A percentile compares a stretch with the other conserved stretches of the same genome.
These are phyloP conservation scores for Lepidurus packardi DNA, from an alignment of 1,140 invertebrate species.

Conservation along the genomic window DNA sequence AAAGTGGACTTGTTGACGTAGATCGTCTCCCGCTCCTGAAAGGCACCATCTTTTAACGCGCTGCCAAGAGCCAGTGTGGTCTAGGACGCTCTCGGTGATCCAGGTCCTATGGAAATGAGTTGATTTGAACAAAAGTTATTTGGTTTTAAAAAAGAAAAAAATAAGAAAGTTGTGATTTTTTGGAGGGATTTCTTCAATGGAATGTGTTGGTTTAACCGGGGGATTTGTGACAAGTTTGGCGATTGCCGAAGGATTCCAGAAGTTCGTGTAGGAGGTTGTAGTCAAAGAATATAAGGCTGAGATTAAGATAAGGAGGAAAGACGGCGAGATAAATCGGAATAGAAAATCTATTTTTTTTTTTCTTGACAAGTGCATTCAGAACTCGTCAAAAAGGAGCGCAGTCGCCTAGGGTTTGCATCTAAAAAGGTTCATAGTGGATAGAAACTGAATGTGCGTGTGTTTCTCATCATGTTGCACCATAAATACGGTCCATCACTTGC, in stretches of 20 bases:
- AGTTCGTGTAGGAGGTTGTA: not conserved
- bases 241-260: not conserved
- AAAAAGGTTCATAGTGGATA: not conserved
- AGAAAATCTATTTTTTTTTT: not conserved
- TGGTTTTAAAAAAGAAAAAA: too few relatives aligned
- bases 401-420: not conserved
- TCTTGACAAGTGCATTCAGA: not conserved
- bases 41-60: constrained; percentile 4
- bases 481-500: not conserved
- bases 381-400: not conserved
- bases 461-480: constrained; percentile 18
- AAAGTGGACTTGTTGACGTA: constrained; percentile 21
- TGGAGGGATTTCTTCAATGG: not conserved
- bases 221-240: not conserved
- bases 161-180: too few relatives aligned
- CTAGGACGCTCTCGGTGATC: not conserved
- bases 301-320: not conserved
- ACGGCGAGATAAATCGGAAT: not conserved
- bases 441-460: constrained; percentile 9
- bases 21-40: constrained; percentile 14
- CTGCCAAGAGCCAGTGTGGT: constrained; percentile 6
- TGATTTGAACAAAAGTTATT: not conserved
- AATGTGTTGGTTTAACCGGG: not conserved
- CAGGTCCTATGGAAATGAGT: not conserved
- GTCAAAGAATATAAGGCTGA: not conserved